These are phyloP conservation scores for Synanceia verrucosa DNA, from an alignment of 2,797 vertebrate genomes.

Conservation along the genomic window DNA sequence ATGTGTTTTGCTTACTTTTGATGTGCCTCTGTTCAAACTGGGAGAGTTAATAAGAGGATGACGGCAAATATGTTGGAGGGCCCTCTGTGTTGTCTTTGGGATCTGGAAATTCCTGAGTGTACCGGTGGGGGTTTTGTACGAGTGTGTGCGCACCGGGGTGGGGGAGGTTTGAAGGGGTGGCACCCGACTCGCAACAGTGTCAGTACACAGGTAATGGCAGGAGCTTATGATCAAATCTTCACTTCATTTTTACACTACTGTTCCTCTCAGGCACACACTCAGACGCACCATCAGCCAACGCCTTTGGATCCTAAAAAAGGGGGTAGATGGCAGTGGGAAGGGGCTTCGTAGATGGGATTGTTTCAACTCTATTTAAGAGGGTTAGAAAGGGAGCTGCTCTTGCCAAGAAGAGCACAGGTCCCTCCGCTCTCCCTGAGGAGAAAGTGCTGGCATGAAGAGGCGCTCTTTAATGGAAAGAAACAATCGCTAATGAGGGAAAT, in stretches of 20 bases:
- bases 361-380: conserved; percentile 73
- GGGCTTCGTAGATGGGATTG: conserved; percentile 30
- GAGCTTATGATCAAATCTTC: conserved; percentile 76
- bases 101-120: conserved; percentile 73
- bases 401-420: conserved; percentile 64
- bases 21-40: conserved; percentile 83
- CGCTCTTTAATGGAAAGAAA: conserved; percentile 72
- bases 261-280: conserved; percentile 41
- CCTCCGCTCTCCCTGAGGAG: conserved; percentile 61
- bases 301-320: conserved; percentile 51
- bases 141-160: not conserved
- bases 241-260: conserved; percentile 65
- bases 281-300: conserved; percentile 26
- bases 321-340: conserved; percentile 32
- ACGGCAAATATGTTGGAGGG: conserved; percentile 78
- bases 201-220: conserved; percentile 72
- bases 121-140: conserved; percentile 35
- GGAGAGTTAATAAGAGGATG: conserved; percentile 80
- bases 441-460: conserved; percentile 66
- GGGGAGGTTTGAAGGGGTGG: conserved; percentile 47
- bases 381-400: conserved; percentile 47
- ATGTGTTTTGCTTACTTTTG: conserved; percentile 88
- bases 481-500: conserved; percentile 71
- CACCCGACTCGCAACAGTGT: conserved; percentile 63
- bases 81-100: conserved; percentile 75